These are phyloP conservation scores for Crossaster papposus DNA, from an alignment of 53 echinoderm and acorn worm species.

Conservation along the genomic window DNA sequence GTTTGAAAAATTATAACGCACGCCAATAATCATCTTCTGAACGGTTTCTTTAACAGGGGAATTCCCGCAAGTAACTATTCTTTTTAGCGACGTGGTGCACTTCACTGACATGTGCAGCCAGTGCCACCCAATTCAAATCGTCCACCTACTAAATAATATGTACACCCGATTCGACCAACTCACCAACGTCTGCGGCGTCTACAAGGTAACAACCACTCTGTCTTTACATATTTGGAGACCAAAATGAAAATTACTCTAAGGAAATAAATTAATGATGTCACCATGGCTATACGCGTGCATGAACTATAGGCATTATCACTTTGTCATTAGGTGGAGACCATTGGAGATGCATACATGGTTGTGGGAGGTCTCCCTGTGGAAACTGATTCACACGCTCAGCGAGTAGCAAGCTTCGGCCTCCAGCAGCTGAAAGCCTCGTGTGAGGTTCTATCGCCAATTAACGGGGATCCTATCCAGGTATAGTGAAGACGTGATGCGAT, in stretches of 20 bases:
- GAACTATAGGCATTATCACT: too few species aligned
- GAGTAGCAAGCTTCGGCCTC: slow-evolving; percentile 72
- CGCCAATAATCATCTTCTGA: background rate
- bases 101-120: slow-evolving; percentile 92
- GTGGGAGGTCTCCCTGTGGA: slow-evolving; percentile 80
- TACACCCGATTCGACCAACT: slow-evolving; percentile 85
- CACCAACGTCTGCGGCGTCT: slow-evolving; percentile 77
- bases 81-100: slow-evolving; percentile 89
- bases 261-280: too few species aligned
- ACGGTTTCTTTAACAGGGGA: slow-evolving; percentile 69
- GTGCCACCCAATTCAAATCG: slow-evolving; percentile 85
- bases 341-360: slow-evolving; percentile 94
- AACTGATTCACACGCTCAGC: slow-evolving; percentile 69
- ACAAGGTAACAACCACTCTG: slow-evolving; percentile 88
- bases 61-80: slow-evolving; percentile 78
- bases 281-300: too few species aligned
- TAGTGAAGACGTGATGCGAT: too few species aligned
- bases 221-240: too few species aligned
- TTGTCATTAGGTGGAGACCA: slow-evolving; percentile 77
- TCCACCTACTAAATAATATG: slow-evolving; percentile 88
- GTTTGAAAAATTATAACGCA: background rate
- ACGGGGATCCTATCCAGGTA: slow-evolving; percentile 73
- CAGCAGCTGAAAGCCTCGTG: slow-evolving; percentile 67
- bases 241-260: too few species aligned
- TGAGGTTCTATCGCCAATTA: slow-evolving; percentile 69